These are phyloP conservation scores for Ecliptopera silaceata DNA, from an alignment of 2,888 invertebrate genomes.

Conservation along the genomic window DNA sequence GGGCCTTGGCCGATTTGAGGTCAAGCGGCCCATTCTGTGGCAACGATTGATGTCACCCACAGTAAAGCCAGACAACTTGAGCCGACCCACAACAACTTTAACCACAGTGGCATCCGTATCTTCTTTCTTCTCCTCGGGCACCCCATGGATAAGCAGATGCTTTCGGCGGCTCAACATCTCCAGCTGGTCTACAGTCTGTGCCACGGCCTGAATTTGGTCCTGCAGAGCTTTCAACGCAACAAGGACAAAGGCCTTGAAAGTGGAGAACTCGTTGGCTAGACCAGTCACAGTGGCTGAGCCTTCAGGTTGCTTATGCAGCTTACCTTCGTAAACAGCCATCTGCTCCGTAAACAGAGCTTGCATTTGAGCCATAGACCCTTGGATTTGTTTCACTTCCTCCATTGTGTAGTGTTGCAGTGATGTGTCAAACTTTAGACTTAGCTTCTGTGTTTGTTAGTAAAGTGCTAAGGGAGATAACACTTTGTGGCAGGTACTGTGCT, in stretches of 20 bases:
- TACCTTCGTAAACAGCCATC: too few relatives aligned
- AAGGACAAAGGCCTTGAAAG: background rate
- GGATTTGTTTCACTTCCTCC: too few relatives aligned
- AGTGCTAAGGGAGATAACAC: too few relatives aligned
- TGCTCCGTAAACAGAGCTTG: too few relatives aligned
- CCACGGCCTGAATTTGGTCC: background rate
- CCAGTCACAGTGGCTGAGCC: too few relatives aligned
- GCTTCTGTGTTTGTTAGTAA: too few relatives aligned
- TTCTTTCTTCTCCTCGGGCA: slow-evolving; percentile 1
- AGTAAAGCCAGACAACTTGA: background rate
- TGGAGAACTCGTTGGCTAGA: too few relatives aligned
- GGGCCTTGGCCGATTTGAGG: background rate
- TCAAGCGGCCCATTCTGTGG: slow-evolving; percentile 12
- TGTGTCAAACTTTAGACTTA: too few relatives aligned
- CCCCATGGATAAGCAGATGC: slow-evolving; percentile 7
- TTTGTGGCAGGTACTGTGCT: too few relatives aligned
- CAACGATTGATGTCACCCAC: slow-evolving; percentile 5
- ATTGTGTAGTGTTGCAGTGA: too few relatives aligned
- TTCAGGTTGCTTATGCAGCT: too few relatives aligned
- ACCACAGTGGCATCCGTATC: background rate
- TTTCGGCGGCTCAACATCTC: slow-evolving; percentile 9
- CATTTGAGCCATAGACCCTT: too few relatives aligned
- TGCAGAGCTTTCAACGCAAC: background rate
- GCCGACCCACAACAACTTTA: background rate
- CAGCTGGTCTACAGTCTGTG: slow-evolving; percentile 4